Evolutionary conservation across 2,113 vertebrate species (phyloP), one percentile per base, ranked within the genome.

Genomic region (Noturus placidus): DNA sequence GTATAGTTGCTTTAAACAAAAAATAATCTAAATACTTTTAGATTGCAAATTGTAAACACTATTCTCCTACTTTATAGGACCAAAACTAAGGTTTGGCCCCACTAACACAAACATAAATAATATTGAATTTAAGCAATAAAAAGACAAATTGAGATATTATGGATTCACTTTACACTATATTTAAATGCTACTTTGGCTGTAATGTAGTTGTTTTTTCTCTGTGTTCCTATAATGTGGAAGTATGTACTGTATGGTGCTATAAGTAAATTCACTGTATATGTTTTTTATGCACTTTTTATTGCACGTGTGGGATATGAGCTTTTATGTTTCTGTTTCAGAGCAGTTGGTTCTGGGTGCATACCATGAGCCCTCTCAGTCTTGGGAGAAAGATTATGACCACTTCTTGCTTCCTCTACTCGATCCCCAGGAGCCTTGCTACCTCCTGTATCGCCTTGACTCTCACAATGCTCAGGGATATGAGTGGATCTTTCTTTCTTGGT

Each of bases 401-500:
- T 94, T 96, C 0, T 94, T 99, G 92, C 96, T 99, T 91, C 97
- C 97, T 0, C 93, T 99, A 82, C 95, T 99, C 90, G 96, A 98
- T 0, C 95, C 96, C 70, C 95, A 95, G 91, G 96, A 99, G 92
- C 98, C 98, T 0, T 99, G 98, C 93, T 99, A 99, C 63, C 82
- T 99, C 91, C 95, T 99, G 10, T 99, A 98, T 92, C 97, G 98
- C 87, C 96, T 99, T 22, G 98, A 99, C 94, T 97, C 97, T 70
- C 96, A 97, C 93, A 99, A 99, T 7, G 97, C 97, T 72, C 97
- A 96, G 93, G 98, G 98, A 85, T 98, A 95, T 0, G 98, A 99
- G 93, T 99, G 98, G 98, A 93, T 99, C 91, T 99, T 99, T 94
- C 95, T 99, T 65, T 98, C 98, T 52, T 99, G 98, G 98, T 99